A percentile compares a stretch with the other conserved stretches of the same genome.
These are phyloP conservation scores for Caenorhabditis wallacei DNA, from an alignment of 2,888 invertebrate genomes.

Conservation along the genomic window DNA sequence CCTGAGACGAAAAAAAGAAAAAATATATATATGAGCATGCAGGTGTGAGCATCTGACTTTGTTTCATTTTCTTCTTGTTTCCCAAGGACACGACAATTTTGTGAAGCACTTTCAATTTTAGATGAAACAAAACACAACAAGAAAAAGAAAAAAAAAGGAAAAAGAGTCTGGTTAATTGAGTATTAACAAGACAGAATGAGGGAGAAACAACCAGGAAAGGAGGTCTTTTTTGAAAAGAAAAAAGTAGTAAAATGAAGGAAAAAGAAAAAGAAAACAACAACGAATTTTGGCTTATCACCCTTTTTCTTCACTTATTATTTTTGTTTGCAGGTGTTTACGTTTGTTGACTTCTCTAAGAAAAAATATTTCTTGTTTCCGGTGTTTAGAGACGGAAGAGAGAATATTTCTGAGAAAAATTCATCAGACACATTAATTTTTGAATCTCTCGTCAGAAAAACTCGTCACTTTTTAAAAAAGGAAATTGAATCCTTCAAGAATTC, in stretches of 20 bases:
- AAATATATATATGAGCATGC: constrained; percentile 11
- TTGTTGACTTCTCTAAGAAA: neutral
- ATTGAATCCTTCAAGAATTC: no score
- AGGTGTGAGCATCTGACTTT: constrained; percentile 44
- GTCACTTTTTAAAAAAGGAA: no score
- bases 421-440: neutral
- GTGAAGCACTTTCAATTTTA: neutral
- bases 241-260: constrained; percentile 9
- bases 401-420: neutral
- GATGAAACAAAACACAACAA: constrained; percentile 4
- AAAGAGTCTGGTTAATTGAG: constrained; percentile 59
- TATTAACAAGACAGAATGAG: constrained; percentile 51
- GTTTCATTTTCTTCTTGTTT: neutral
- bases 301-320: constrained; percentile 3
- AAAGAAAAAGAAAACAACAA: constrained; percentile 2
- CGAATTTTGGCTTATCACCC: constrained; percentile 27
- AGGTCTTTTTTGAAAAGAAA: constrained; percentile 24
- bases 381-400: neutral
- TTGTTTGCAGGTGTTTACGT: constrained; percentile 22
- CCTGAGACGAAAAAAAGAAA: neutral
- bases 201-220: constrained; percentile 2
- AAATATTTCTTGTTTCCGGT: constrained; percentile 7
- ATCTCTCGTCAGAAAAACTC: no score
- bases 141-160: constrained; percentile 13
- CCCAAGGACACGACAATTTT: neutral